Percentiles rank a stretch among this genome's conserved stretches.
Conservation (phyloP, 2,797 vertebrate genomes). For the Numenius phaeopus region DNA sequence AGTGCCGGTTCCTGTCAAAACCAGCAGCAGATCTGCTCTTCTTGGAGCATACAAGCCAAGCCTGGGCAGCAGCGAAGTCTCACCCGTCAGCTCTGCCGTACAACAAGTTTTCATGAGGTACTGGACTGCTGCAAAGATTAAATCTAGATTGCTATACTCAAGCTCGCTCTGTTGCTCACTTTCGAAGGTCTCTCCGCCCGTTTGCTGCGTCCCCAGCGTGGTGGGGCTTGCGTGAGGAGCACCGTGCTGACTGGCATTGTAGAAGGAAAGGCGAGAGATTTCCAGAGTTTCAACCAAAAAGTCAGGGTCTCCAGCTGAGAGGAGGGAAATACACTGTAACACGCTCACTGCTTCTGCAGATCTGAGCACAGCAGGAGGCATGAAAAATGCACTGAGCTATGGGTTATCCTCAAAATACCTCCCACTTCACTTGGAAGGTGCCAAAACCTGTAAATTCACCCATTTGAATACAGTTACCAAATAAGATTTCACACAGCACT, state of each 20-base stretch:
- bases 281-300: not conserved
- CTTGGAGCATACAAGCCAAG: not conserved
- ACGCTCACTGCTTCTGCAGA: not conserved
- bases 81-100: not conserved
- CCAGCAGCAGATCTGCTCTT: not conserved
- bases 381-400: conserved; percentile 28
- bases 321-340: conserved; percentile 25
- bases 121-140: not conserved
- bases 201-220: fast-evolving
- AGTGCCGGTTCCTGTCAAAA: not conserved
- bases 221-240: not conserved
- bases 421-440: conserved; percentile 52
- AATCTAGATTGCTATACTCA: not conserved
- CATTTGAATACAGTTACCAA: conserved; percentile 56
- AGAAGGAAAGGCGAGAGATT: not conserved
- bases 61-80: not conserved
- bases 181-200: not conserved
- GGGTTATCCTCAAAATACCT: conserved; percentile 65
- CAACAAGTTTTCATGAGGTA: not conserved
- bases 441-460: conserved; percentile 51
- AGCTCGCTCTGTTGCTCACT: not conserved
- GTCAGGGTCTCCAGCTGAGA: not conserved
- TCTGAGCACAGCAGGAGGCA: conserved; percentile 48
- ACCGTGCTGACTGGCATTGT: fast-evolving
- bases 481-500: not conserved